Conservation (phyloP, 2,113 vertebrate species). For the Etia nguti region DNA sequence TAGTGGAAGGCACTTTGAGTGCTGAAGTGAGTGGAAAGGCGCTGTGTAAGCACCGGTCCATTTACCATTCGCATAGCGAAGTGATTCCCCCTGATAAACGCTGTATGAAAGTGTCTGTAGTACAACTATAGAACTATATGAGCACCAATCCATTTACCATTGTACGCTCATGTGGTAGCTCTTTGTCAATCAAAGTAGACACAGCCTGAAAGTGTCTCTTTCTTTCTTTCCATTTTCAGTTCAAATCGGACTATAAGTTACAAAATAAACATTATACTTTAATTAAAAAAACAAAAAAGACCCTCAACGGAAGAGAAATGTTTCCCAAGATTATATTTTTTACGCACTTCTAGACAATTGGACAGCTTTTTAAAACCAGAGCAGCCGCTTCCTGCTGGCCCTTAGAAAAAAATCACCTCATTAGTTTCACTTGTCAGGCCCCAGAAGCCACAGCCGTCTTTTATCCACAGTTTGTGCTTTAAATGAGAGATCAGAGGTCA, state of each 20-base stretch:
- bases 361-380: not conserved
- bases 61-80: not conserved
- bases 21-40: not conserved
- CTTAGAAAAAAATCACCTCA: not conserved
- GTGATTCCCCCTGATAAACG: not conserved
- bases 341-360: not conserved
- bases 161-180: not conserved
- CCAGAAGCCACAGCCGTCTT: not conserved
- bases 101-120: not conserved
- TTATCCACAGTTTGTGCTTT: not conserved
- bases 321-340: not conserved
- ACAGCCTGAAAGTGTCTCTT: not conserved
- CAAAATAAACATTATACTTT: not conserved
- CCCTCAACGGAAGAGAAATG: not conserved
- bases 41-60: no score
- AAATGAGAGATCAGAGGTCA: not conserved
- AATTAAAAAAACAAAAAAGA: not conserved
- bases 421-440: not conserved
- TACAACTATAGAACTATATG: not conserved
- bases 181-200: not conserved
- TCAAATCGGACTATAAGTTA: not conserved
- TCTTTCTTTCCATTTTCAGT: not conserved
- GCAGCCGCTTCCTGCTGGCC: not conserved
- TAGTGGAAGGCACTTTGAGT: not conserved
- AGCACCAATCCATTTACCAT: not conserved